These are phyloP conservation scores for Toxotes lorentzi DNA, from an alignment of 2,797 vertebrate genomes.

Conservation along the genomic window DNA sequence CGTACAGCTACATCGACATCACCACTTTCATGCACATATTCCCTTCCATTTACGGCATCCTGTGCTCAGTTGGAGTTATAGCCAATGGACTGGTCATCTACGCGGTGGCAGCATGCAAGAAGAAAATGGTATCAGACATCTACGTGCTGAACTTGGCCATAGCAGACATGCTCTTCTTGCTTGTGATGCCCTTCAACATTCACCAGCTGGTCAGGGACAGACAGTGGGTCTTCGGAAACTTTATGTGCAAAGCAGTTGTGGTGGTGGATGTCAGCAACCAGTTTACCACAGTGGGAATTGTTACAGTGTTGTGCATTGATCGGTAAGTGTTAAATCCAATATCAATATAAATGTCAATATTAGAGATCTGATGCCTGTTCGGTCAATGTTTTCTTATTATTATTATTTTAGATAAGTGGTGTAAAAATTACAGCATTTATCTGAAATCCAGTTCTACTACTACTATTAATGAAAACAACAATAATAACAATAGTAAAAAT, in stretches of 20 bases:
- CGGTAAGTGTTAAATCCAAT: constrained; percentile 73
- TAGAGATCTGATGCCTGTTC: neutral
- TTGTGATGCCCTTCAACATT: constrained; percentile 90
- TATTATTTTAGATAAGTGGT: neutral
- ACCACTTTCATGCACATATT: constrained; percentile 88
- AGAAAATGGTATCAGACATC: constrained; percentile 89
- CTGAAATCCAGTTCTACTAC: neutral
- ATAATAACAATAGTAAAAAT: neutral
- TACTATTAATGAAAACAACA: neutral
- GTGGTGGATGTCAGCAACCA: constrained; percentile 90
- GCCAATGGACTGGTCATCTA: constrained; percentile 88
- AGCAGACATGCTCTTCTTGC: constrained; percentile 87
- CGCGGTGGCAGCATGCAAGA: constrained; percentile 86
- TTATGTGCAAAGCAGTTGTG: constrained; percentile 89
- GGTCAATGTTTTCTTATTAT: neutral
- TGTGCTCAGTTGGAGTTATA: constrained; percentile 85
- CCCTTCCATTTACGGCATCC: constrained; percentile 86
- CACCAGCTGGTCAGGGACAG: constrained; percentile 88
- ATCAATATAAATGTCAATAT: no score
- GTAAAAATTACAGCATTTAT: neutral
- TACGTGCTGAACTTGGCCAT: constrained; percentile 88
- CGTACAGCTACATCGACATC: constrained; percentile 76
- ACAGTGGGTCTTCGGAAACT: constrained; percentile 89
- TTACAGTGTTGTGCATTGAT: constrained; percentile 88
- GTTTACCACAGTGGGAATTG: constrained; percentile 89